phyloP scores from a whole-genome alignment of 2,797 vertebrate genomes.

The Allobates femoralis region DNA sequence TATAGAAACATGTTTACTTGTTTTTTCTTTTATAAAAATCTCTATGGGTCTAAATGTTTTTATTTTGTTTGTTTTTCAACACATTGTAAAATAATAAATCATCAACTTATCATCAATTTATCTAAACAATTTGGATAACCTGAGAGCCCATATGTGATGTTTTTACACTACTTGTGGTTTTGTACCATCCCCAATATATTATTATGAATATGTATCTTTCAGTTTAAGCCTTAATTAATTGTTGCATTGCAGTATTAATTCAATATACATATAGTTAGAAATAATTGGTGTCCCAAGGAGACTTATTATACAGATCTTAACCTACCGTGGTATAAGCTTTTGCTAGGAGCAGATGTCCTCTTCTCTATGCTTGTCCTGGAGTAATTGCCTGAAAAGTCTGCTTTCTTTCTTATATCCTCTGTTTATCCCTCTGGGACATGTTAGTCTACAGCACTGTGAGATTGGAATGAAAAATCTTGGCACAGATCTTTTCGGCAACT shows the following conservation, averaged over 20 bases:
- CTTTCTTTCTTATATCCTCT: slow-evolving; percentile 69
- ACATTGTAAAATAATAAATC: no score
- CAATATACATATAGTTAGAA: neutral
- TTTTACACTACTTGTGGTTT: no score
- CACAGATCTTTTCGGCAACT: slow-evolving; percentile 70
- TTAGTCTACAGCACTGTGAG: slow-evolving; percentile 72
- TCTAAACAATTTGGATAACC: no score
- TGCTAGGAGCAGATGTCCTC: slow-evolving; percentile 16
- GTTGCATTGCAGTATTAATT: neutral
- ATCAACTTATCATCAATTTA: no score
- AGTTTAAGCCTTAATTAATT: no score
- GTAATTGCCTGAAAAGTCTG: slow-evolving; percentile 66
- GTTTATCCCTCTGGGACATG: slow-evolving; percentile 70
- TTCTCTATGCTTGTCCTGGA: slow-evolving; percentile 57
- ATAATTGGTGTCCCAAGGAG: neutral
- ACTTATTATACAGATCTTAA: slow-evolving; percentile 15
- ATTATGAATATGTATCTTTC: no score
- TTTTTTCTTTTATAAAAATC: no score
- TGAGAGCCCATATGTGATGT: no score
- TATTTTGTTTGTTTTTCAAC: no score
- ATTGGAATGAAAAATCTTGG: slow-evolving; percentile 70
- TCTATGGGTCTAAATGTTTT: no score
- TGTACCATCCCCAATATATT: no score
- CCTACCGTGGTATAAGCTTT: slow-evolving; percentile 68
- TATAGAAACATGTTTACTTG: no score